A percentile compares a stretch with the other conserved stretches of the same genome.
Evolutionary conservation across 2,888 invertebrate species (phyloP).

Genomic region (Zeuzera pyrina): DNA sequence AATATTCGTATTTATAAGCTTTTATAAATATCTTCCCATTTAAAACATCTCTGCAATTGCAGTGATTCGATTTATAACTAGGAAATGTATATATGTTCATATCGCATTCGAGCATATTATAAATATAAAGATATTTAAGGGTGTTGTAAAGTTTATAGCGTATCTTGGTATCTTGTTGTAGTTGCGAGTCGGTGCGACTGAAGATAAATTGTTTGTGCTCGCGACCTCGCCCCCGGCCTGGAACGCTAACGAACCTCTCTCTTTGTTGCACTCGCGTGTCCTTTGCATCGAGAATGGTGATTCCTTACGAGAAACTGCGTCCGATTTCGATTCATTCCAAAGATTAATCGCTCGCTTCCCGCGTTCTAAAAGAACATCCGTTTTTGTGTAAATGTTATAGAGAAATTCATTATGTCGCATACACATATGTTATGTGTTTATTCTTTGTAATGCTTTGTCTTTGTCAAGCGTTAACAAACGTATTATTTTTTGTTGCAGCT

Average conservation of each 20-base stretch:
- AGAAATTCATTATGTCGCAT: conserved; percentile 27
- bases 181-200: conserved; percentile 26
- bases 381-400: conserved; percentile 16
- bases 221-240: conserved; percentile 58
- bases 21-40: conserved; percentile 16
- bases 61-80: conserved; percentile 20
- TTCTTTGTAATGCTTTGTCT: conserved; percentile 34
- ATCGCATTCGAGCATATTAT: conserved; percentile 13
- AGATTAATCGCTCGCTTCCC: conserved; percentile 35
- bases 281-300: conserved; percentile 45
- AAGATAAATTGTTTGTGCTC: conserved; percentile 47
- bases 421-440: too few species aligned
- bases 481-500: conserved; percentile 81
- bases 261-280: conserved; percentile 32
- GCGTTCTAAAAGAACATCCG: conserved; percentile 6
- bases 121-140: conserved; percentile 25
- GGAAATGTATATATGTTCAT: conserved; percentile 13
- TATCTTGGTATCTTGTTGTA: conserved; percentile 16
- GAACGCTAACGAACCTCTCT: conserved; percentile 58
- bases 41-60: conserved; percentile 11
- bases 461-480: conserved; percentile 52
- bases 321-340: conserved; percentile 26
- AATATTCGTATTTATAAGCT: conserved; percentile 31
- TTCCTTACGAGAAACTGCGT: conserved; percentile 27
- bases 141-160: conserved; percentile 25